phyloP scores from a whole-genome alignment of 2,888 invertebrate genomes.

The Scaeva pyrastri region DNA sequence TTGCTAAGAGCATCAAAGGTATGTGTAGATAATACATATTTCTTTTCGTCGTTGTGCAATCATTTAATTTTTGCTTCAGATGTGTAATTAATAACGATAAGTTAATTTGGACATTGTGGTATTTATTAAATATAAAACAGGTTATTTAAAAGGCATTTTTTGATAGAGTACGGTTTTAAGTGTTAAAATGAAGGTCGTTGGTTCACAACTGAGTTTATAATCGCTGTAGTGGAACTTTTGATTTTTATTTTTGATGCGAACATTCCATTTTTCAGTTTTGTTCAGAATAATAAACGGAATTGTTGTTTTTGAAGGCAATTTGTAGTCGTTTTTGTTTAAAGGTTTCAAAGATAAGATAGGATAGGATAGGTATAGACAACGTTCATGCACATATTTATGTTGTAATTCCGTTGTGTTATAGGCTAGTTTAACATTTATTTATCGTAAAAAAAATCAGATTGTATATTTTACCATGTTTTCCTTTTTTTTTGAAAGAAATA shows the following conservation, averaged over 20 bases:
- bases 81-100: neutral
- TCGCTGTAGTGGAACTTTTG: neutral
- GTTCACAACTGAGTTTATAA: neutral
- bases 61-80: neutral
- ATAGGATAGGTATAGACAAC: too few species aligned
- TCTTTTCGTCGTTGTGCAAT: conserved; percentile 7
- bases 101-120: conserved; percentile 2
- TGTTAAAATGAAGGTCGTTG: conserved; percentile 6
- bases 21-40: conserved; percentile 36
- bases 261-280: neutral
- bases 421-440: too few species aligned
- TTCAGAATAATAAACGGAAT: too few species aligned
- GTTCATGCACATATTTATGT: too few species aligned
- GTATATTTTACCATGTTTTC: too few species aligned
- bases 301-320: too few species aligned
- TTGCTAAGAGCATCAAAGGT: conserved; percentile 86
- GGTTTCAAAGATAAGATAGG: too few species aligned
- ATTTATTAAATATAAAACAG: neutral
- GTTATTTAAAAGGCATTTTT: neutral
- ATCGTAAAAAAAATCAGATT: too few species aligned
- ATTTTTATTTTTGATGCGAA: neutral
- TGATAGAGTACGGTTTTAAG: neutral
- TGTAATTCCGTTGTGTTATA: too few species aligned
- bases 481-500: too few species aligned
- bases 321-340: too few species aligned